Evolutionary conservation across 2,888 invertebrate genomes (phyloP), one percentile per base, ranked within the genome.

Genomic region (Apantesis nais): DNA sequence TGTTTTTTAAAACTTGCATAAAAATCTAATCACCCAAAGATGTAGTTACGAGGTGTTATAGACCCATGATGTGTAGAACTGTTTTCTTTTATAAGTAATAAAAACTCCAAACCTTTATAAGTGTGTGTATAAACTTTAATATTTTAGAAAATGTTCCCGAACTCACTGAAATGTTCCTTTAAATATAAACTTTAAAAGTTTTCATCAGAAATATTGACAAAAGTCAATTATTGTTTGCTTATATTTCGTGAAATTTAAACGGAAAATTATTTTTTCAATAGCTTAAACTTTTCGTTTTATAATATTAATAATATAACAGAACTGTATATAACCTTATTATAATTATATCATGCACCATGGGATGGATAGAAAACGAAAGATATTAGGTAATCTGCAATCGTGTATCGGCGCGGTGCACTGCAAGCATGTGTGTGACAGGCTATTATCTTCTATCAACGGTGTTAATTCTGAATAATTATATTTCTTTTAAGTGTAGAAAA

Each of bases 361-460:
- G 73, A 71, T 78, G 69, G 76, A 77, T 75, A 71, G 25, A 39
- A 71, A 71, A 71, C 71, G 34, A 71, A 66, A 66, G 66, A 62
- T n/a, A 70, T 62, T 70, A 67, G 37, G 66, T 58, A 71, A 68
- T 72, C 62, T 61, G 63, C 67, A 65, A 75, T 74, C 75, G 66
- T 62, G 22, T 48, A 31, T 25, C 34, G n/a, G 19, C 39, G 34
- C 25, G 48, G 34, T 39, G 34, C 41, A 39, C n/a, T 48, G 37
- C 25, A 55, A 55, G 25, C 62, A n/a, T 68, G 62, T 55, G 19
- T 62, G 39, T 62, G 62, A 68, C 68, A 62, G 68, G 48, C 29
- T 14, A 55, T 68, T 68, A 68, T 68, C 68, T 55, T 12, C 68
- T 25, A 62, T 68, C 41, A 48, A 68, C 62, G 34, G 19, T 52